These are phyloP conservation scores for Diploscapter pachys DNA, from an alignment of 1,140 invertebrate genomes.

Conservation along the genomic window DNA sequence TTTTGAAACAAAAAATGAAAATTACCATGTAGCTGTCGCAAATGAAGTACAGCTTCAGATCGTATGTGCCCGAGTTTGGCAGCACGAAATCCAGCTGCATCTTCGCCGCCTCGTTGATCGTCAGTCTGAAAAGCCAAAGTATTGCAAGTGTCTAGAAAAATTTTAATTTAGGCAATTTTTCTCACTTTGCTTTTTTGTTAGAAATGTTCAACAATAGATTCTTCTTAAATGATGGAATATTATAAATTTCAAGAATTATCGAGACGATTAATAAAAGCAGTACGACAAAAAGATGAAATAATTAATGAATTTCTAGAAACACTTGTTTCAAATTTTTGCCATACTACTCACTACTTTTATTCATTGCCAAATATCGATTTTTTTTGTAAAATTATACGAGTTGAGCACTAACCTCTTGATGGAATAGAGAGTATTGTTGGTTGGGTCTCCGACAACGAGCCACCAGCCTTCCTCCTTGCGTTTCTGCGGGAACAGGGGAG, in stretches of 20 bases:
- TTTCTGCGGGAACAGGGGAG: slow-evolving; percentile 92
- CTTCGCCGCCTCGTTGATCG: slow-evolving; percentile 79
- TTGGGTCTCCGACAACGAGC: slow-evolving; percentile 96
- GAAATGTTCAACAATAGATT: too few relatives aligned
- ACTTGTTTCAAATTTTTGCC: neutral
- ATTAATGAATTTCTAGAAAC: neutral
- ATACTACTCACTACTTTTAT: neutral
- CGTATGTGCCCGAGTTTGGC: slow-evolving; percentile 69
- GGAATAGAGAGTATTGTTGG: slow-evolving; percentile 85
- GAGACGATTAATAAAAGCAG: too few relatives aligned
- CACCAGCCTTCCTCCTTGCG: slow-evolving; percentile 99
- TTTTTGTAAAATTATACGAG: neutral
- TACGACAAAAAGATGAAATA: neutral
- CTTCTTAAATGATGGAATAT: too few relatives aligned
- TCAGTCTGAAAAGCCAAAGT: slow-evolving; percentile 35
- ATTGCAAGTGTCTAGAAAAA: slow-evolving; percentile 4
- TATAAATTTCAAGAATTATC: too few relatives aligned
- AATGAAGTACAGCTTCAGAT: slow-evolving; percentile 96
- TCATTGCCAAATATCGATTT: neutral
- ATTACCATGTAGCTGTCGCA: slow-evolving; percentile 83
- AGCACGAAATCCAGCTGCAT: slow-evolving; percentile 93
- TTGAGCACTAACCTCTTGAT: slow-evolving; percentile 73
- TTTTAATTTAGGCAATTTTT: too few relatives aligned
- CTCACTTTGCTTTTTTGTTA: too few relatives aligned
- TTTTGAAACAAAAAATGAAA: too few relatives aligned